Conservation (phyloP, 2,888 invertebrate species). For the Nasonovia ribisnigri region DNA sequence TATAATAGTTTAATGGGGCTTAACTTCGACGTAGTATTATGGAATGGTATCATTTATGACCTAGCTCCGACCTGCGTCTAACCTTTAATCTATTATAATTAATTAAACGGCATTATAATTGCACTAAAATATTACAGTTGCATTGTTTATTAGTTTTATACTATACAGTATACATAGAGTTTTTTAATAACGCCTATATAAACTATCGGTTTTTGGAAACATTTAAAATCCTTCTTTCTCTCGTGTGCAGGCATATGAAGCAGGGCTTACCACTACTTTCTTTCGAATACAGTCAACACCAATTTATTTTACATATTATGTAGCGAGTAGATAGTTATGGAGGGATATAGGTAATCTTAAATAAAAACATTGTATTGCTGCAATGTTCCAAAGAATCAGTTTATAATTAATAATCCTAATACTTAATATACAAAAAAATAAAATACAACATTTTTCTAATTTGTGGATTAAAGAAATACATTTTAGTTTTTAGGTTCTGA, state of each 20-base stretch:
- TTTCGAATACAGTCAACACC: neutral
- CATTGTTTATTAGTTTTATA: neutral
- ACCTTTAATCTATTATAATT: neutral
- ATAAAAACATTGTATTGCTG: neutral
- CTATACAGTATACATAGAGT: neutral
- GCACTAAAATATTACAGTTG: neutral
- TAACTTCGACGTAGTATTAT: neutral
- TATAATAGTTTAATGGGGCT: constrained; percentile 25
- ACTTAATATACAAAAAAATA: neutral
- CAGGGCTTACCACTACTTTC: neutral
- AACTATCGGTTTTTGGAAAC: neutral
- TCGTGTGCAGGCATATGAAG: neutral
- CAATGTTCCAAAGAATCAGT: neutral
- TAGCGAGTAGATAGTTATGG: neutral
- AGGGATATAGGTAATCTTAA: neutral
- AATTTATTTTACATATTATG: neutral
- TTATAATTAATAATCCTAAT: neutral
- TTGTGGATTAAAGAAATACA: neutral
- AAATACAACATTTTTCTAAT: neutral
- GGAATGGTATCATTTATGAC: neutral
- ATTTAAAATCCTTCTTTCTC: neutral
- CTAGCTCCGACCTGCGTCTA: neutral
- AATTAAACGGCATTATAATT: neutral
- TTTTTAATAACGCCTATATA: neutral
- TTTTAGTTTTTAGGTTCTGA: neutral